phyloP scores from a whole-genome alignment of 2,888 invertebrate genomes.

The Pheosia tremula region DNA sequence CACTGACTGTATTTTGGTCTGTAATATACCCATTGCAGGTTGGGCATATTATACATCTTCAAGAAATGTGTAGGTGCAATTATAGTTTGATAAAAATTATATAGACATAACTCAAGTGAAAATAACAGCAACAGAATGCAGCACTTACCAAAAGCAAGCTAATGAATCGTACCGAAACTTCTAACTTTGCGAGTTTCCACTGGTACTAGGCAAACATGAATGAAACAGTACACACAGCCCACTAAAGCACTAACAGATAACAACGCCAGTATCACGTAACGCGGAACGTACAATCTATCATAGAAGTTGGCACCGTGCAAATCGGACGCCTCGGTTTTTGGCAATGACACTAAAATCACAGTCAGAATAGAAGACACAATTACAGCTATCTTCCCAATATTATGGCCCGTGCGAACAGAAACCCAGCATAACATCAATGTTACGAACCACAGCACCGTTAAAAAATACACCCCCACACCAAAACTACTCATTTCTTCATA shows the following conservation, averaged over 20 bases:
- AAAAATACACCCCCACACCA: slow-evolving; percentile 87
- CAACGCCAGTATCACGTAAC: slow-evolving; percentile 57
- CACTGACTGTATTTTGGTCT: too few relatives aligned
- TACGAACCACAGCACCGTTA: slow-evolving; percentile 86
- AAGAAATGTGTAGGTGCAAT: too few relatives aligned
- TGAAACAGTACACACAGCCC: slow-evolving; percentile 59
- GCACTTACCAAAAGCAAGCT: slow-evolving; percentile 54
- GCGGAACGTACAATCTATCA: slow-evolving; percentile 64
- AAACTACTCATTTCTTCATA: slow-evolving; percentile 70
- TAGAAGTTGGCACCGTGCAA: slow-evolving; percentile 76
- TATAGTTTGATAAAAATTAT: too few relatives aligned
- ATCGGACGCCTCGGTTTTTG: slow-evolving; percentile 73
- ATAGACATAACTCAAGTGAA: not conserved
- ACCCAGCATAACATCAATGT: slow-evolving; percentile 86
- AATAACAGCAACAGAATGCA: slow-evolving; percentile 27
- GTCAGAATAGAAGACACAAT: slow-evolving; percentile 83
- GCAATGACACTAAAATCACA: slow-evolving; percentile 84
- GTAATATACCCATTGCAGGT: too few relatives aligned
- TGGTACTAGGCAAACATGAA: slow-evolving; percentile 62
- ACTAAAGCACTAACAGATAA: slow-evolving; percentile 56
- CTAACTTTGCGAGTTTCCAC: slow-evolving; percentile 65
- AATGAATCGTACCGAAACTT: slow-evolving; percentile 56
- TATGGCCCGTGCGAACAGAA: slow-evolving; percentile 86
- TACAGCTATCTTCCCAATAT: slow-evolving; percentile 86
- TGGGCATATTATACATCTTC: too few relatives aligned